These are phyloP conservation scores for Tinamus guttatus DNA, from an alignment of 2,113 vertebrate genomes.

Conservation along the genomic window DNA sequence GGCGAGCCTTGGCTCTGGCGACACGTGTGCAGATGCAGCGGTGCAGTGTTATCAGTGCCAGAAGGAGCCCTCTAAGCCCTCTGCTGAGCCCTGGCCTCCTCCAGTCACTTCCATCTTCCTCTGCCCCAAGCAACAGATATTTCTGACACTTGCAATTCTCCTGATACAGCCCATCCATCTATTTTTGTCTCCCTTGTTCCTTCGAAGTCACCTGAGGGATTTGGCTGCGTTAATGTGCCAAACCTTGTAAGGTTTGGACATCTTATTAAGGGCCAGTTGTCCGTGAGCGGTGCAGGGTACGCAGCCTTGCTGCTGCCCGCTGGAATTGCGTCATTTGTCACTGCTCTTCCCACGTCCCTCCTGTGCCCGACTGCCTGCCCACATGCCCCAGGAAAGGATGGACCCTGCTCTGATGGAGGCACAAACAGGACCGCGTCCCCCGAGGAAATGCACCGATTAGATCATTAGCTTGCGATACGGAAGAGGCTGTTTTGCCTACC, in stretches of 20 bases:
- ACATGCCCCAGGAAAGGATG: accelerated
- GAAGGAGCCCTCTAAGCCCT: conserved; percentile 55
- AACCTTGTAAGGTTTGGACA: background rate
- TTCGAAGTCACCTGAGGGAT: background rate
- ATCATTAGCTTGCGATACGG: background rate
- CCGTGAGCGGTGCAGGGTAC: accelerated
- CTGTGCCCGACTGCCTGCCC: background rate
- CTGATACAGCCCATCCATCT: conserved; percentile 55
- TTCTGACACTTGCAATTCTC: conserved; percentile 61
- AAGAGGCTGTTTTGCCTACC: background rate
- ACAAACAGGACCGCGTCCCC: accelerated
- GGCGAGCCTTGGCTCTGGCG: background rate
- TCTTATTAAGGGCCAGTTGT: accelerated
- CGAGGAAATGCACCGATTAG: background rate
- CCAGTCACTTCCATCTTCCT: conserved; percentile 54
- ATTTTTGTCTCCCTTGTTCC: conserved; percentile 50
- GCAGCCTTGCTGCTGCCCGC: background rate
- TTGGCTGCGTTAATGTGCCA: background rate
- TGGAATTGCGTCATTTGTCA: accelerated
- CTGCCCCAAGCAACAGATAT: conserved; percentile 57
- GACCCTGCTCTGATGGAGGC: background rate
- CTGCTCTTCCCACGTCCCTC: accelerated
- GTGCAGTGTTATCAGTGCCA: conserved; percentile 31
- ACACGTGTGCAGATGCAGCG: background rate
- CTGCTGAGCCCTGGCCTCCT: conserved; percentile 57